phyloP scores from a whole-genome alignment of 2,113 vertebrate genomes.

The Pelusios castaneus region DNA sequence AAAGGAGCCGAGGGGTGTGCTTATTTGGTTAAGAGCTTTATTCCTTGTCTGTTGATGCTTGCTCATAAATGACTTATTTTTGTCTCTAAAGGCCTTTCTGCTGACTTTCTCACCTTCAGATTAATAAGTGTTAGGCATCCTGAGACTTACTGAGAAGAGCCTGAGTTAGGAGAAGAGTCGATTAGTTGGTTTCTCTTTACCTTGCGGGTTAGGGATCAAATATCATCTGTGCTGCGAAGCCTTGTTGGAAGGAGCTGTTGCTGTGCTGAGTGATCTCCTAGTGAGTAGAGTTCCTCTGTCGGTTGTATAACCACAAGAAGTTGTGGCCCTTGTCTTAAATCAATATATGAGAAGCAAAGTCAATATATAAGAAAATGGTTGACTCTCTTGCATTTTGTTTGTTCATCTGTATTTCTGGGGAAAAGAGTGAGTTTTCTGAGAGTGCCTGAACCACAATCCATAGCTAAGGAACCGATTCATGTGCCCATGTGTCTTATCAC shows the following conservation, averaged over 20 bases:
- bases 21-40: background rate
- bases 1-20: background rate
- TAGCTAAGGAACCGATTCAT: background rate
- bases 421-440: background rate
- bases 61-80: background rate
- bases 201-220: background rate
- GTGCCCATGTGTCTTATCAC: background rate
- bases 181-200: background rate
- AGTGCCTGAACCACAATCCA: background rate
- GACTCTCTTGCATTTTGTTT: background rate
- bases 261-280: background rate
- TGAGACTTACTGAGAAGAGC: background rate
- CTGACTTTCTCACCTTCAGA: background rate
- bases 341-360: background rate
- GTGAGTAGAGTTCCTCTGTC: background rate
- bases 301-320: background rate
- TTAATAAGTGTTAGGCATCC: background rate
- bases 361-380: background rate
- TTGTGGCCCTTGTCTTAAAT: background rate
- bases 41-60: background rate
- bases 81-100: background rate
- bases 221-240: background rate
- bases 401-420: background rate
- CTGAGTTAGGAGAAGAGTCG: background rate
- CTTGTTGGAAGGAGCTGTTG: background rate